Percentiles rank a stretch among this genome's conserved stretches.
These are phyloP conservation scores for Pachyseris speciosa DNA, from an alignment of 64 coral and sea anemone genomes.

Conservation along the genomic window DNA sequence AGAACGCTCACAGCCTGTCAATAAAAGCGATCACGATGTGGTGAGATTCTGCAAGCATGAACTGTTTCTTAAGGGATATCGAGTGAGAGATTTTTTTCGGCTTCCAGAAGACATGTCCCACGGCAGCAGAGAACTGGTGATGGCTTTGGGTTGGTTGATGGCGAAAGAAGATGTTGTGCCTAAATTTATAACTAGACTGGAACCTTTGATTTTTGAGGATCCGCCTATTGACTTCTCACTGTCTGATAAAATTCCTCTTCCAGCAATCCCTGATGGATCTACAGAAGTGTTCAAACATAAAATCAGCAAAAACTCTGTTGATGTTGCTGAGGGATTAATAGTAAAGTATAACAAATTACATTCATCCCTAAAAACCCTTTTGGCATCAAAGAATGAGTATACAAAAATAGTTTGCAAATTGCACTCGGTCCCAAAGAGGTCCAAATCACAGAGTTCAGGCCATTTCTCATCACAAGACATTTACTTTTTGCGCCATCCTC, in stretches of 20 bases:
- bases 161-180: slow-evolving; percentile 76
- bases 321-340: slow-evolving; percentile 11
- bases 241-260: slow-evolving; percentile 16
- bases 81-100: slow-evolving; percentile 47
- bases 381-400: slow-evolving; percentile 54
- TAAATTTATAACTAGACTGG: slow-evolving; percentile 26
- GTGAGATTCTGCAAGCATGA: slow-evolving; percentile 74
- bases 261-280: background rate
- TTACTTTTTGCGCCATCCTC: slow-evolving; percentile 71
- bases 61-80: slow-evolving; percentile 85
- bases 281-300: background rate
- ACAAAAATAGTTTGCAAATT: slow-evolving; percentile 56
- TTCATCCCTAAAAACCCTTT: slow-evolving; percentile 34
- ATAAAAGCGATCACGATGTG: background rate
- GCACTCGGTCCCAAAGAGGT: slow-evolving; percentile 36
- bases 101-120: slow-evolving; percentile 75
- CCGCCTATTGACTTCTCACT: background rate
- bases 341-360: slow-evolving; percentile 27
- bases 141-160: slow-evolving; percentile 89
- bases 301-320: background rate
- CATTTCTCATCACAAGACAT: slow-evolving; percentile 88
- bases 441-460: background rate
- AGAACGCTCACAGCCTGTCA: background rate
- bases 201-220: slow-evolving; percentile 67
- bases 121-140: slow-evolving; percentile 86